Percentiles rank a stretch among this genome's conserved stretches.
Conservation (phyloP, 2,797 vertebrate species). For the Phalloptychus januarius region DNA sequence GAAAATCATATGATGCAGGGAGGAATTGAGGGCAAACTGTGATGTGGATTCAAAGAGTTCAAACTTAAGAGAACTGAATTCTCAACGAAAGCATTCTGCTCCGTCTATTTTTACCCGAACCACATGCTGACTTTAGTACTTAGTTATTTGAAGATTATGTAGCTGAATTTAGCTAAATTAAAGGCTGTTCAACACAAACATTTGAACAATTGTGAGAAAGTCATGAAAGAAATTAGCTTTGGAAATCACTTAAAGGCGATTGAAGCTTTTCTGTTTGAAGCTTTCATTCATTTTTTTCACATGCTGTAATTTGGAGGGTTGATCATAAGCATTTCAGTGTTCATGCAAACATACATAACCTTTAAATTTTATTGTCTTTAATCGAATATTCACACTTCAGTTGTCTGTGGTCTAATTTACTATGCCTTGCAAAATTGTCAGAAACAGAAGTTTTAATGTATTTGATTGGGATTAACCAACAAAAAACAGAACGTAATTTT, state of each 20-base stretch:
- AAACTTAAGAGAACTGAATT: not conserved
- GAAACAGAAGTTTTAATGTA: not conserved
- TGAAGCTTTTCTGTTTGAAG: not conserved
- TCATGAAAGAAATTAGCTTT: not conserved
- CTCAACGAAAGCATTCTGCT: not conserved
- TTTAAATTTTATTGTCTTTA: not conserved
- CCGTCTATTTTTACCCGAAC: not conserved
- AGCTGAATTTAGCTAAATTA: not conserved
- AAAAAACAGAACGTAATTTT: not conserved
- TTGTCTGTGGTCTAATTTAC: not conserved
- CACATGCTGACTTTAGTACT: conserved; percentile 1
- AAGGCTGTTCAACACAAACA: not conserved
- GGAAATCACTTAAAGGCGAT: not conserved
- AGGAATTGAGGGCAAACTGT: not conserved
- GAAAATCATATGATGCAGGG: not conserved
- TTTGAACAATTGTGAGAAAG: not conserved
- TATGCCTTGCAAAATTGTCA: not conserved
- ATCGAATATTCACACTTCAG: not conserved
- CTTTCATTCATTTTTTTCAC: not conserved
- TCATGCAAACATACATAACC: not conserved
- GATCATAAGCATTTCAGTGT: not conserved
- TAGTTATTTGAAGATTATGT: not conserved
- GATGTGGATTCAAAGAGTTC: conserved; percentile 9
- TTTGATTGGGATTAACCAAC: not conserved
- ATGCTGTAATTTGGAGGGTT: not conserved